Evolutionary conservation across 2,113 vertebrate genomes (phyloP), one percentile per base, ranked within the genome.

Genomic region (Columba livia): DNA sequence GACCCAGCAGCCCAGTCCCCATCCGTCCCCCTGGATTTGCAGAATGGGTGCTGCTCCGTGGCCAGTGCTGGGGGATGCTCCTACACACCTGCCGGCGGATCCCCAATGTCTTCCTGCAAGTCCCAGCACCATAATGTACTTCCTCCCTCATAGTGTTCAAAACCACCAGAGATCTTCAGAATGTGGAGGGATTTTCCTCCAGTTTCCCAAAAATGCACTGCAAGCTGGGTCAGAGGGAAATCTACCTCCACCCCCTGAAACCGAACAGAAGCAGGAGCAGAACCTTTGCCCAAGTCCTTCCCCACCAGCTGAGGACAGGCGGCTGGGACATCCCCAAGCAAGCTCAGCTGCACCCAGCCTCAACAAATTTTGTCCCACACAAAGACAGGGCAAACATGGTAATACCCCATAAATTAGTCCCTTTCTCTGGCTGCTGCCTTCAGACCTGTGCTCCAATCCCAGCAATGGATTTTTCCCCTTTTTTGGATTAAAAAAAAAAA

Each of bases 161-260:
- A 86, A 66, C 7, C 44, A 61, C 21, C 4, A 21, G 21, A 79
- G 23, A 54, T 47, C 36, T 61, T 91, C 34, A 61, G 48, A 77
- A 77, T 2, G 16, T 6, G 7, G 38, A 57, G 23, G 24, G 54
- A 80, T 80, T 90, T 82, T 78, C 51, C 56, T 13, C 26, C 2
- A 0, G 5, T 16, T 57, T 66, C 56, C 57, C 19, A 51, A 32
- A 71, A 56, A 28, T 0, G 15, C 0, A 1, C 66, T n/a, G 57
- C 47, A 65, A 79, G 60, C 23, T 42, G 48, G 18, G 69, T 32
- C 25, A 73, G 36, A 26, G 32, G 24, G 19, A 78, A 89, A 85
- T 51, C 11, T 16, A 48, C 10, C 32, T 61, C 36, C 9, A 53
- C 34, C 2, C 40, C 40, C 66, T 5, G 7, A 69, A 89, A 84